Evolutionary conservation across 2,113 vertebrate species (phyloP).

Genomic region (Rhabdornis inornatus): DNA sequence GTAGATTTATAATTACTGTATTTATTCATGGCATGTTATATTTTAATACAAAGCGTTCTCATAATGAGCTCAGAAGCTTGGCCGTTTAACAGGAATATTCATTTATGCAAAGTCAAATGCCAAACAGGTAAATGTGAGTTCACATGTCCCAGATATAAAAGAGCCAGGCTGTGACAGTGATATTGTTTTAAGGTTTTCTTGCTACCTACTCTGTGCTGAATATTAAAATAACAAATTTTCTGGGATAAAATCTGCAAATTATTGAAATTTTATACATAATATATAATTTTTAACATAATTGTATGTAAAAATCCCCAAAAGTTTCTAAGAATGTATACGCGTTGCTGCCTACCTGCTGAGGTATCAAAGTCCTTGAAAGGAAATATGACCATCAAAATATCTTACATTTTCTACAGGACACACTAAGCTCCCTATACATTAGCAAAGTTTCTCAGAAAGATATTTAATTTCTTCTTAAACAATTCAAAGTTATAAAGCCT

Average conservation of each 20-base stretch:
- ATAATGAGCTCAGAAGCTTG: not conserved
- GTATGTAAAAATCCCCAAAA: accelerated
- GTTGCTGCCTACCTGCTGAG: not conserved
- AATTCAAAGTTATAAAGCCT: not conserved
- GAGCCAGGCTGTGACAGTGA: not conserved
- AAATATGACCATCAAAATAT: not conserved
- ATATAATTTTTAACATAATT: no score
- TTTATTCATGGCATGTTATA: not conserved
- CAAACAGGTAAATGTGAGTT: not conserved
- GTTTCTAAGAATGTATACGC: not conserved
- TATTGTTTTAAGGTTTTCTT: not conserved
- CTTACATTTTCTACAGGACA: not conserved
- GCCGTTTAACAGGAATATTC: not conserved
- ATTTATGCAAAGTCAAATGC: not conserved
- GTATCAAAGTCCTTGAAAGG: not conserved
- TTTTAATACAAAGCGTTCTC: not conserved
- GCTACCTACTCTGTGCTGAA: not conserved
- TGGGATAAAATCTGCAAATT: not conserved
- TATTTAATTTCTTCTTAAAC: not conserved
- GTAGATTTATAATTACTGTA: not conserved
- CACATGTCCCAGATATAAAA: not conserved
- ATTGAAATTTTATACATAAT: not conserved
- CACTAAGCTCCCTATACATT: not conserved
- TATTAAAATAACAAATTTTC: not conserved
- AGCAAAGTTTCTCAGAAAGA: not conserved